Conservation (phyloP, 2,888 invertebrate genomes). For the Trissoscelio sp. region DNA sequence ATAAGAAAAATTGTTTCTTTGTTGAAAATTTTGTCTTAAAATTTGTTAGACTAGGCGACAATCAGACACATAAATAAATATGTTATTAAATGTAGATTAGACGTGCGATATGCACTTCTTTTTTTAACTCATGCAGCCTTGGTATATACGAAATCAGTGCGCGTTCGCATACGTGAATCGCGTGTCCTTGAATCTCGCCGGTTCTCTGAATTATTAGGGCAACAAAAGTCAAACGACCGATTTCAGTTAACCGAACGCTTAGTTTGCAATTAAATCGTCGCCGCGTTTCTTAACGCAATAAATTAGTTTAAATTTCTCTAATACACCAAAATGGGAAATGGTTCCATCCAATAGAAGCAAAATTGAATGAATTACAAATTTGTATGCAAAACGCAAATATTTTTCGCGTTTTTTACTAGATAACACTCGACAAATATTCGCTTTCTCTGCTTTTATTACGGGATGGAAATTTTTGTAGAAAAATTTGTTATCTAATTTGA, state of each 20-base stretch:
- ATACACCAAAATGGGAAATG: too few relatives aligned
- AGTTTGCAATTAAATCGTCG: slow-evolving; percentile 44
- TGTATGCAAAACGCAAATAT: too few relatives aligned
- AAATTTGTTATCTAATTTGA: too few relatives aligned
- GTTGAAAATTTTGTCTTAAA: neutral
- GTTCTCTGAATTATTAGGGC: slow-evolving; percentile 63
- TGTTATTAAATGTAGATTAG: slow-evolving; percentile 50
- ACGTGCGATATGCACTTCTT: slow-evolving; percentile 49
- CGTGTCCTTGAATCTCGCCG: slow-evolving; percentile 57
- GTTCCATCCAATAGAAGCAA: too few relatives aligned
- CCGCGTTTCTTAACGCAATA: slow-evolving; percentile 14
- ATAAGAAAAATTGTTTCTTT: too few relatives aligned
- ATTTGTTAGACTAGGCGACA: neutral
- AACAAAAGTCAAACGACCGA: slow-evolving; percentile 62
- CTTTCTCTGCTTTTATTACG: too few relatives aligned
- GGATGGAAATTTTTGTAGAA: too few relatives aligned
- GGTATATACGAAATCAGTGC: slow-evolving; percentile 51
- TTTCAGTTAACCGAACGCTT: slow-evolving; percentile 54
- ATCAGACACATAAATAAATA: slow-evolving; percentile 37
- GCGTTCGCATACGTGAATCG: slow-evolving; percentile 29
- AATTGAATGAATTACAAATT: too few relatives aligned
- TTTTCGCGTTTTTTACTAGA: too few relatives aligned
- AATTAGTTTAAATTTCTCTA: too few relatives aligned
- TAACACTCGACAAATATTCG: too few relatives aligned
- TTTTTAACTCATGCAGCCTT: slow-evolving; percentile 54